phyloP scores from a whole-genome alignment of 2,113 vertebrate genomes.

The Dicrurus megarhynchus region DNA sequence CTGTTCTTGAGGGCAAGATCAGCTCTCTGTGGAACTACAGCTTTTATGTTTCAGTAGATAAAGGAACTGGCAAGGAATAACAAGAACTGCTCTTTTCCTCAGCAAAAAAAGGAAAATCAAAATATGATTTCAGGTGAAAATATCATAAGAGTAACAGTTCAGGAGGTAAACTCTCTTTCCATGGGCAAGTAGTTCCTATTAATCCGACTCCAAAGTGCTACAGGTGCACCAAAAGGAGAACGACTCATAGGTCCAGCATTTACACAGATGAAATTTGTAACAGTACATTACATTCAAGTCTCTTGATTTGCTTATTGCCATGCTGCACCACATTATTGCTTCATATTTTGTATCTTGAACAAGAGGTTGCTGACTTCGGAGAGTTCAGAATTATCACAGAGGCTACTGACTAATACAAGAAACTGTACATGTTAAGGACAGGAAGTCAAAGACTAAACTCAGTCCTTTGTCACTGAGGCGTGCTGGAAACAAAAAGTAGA shows the following conservation, averaged over 20 bases:
- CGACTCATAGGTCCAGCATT: not conserved
- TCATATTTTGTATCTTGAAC: not conserved
- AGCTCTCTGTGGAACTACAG: not conserved
- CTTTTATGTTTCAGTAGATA: slow-evolving; percentile 9
- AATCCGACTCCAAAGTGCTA: not conserved
- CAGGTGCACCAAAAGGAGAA: slow-evolving; percentile 11
- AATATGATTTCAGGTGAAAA: not conserved
- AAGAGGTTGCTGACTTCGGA: not conserved
- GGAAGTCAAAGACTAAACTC: not conserved
- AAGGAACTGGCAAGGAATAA: slow-evolving; percentile 34
- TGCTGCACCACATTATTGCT: slow-evolving; percentile 39
- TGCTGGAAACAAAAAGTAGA: not conserved
- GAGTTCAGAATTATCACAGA: not conserved
- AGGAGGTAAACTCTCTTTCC: slow-evolving; percentile 24
- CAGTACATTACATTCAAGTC: slow-evolving; percentile 32
- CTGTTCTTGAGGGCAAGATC: slow-evolving; percentile 14
- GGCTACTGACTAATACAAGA: not conserved
- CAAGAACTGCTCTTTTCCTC: not conserved
- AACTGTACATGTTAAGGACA: not conserved
- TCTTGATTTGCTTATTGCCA: slow-evolving; percentile 41
- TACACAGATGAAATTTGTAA: not conserved
- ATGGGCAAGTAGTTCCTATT: not conserved
- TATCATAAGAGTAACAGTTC: not conserved
- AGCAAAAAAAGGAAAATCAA: slow-evolving; percentile 27
- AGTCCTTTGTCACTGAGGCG: not conserved